Evolutionary conservation across 1,140 invertebrate species (phyloP).

Genomic region (Cecropterus lyciades): DNA sequence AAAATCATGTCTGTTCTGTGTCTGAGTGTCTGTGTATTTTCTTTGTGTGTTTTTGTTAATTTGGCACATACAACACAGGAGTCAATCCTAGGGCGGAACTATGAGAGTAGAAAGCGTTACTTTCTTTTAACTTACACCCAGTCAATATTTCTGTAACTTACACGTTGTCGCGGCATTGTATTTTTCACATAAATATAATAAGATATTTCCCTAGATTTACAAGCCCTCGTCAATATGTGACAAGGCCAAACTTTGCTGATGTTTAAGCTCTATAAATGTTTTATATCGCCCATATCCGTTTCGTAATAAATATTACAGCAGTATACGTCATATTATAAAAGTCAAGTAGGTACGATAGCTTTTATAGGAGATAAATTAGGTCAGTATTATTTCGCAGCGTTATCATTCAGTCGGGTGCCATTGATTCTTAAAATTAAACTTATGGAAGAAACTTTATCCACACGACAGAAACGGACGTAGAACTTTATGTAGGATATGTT

Average conservation of each 20-base stretch:
- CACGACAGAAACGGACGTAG: not conserved
- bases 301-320: conserved; percentile 3
- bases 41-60: too few species aligned
- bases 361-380: conserved; percentile 3
- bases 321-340: not conserved
- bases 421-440: not conserved
- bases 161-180: not conserved
- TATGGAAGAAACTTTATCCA: not conserved
- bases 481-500: too few species aligned
- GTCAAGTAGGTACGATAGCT: not conserved
- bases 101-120: too few species aligned
- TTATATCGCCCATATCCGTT: not conserved
- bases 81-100: too few species aligned
- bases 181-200: not conserved
- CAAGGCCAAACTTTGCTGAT: not conserved
- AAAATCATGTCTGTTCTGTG: too few species aligned
- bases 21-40: too few species aligned
- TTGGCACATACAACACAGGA: too few species aligned
- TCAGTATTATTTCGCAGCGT: not conserved
- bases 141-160: too few species aligned
- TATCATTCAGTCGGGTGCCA: not conserved
- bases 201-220: not conserved
- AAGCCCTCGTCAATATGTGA: not conserved
- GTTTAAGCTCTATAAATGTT: conserved; percentile 1
- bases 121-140: too few species aligned